A percentile compares a stretch with the other conserved stretches of the same genome.
Evolutionary conservation across 1,140 invertebrate genomes (phyloP).

Genomic region (Orius insidiosus): DNA sequence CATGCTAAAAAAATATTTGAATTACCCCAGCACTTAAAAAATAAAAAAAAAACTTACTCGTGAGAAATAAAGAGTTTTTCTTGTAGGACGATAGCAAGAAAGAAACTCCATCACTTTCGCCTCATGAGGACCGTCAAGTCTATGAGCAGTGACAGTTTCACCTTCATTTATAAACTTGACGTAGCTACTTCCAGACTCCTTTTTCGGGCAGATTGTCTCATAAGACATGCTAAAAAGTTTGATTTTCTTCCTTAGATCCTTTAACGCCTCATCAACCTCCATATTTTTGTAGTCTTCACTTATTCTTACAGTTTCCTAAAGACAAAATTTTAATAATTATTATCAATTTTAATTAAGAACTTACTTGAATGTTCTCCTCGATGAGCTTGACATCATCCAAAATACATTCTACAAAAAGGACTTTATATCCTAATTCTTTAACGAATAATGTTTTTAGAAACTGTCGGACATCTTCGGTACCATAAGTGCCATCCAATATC

Average conservation of each 20-base stretch:
- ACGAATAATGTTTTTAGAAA: conserved; percentile 58
- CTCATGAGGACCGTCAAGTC: conserved; percentile 48
- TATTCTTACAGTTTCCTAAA: conserved; percentile 71
- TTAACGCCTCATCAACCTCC: conserved; percentile 52
- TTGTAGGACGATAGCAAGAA: conserved; percentile 51
- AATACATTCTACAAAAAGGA: conserved; percentile 85
- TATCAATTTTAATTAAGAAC: not conserved
- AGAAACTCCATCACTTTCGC: conserved; percentile 59
- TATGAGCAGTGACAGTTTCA: conserved; percentile 31
- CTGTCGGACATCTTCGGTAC: conserved; percentile 27
- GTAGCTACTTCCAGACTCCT: conserved; percentile 29
- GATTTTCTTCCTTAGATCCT: conserved; percentile 68
- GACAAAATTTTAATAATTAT: conserved; percentile 2
- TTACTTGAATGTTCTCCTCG: conserved; percentile 63
- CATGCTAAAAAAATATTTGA: conserved; percentile 45
- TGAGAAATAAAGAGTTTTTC: conserved; percentile 56
- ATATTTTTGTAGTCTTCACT: conserved; percentile 75
- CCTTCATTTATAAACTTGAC: conserved; percentile 58
- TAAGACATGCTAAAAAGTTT: conserved; percentile 70
- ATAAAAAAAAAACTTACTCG: conserved; percentile 32
- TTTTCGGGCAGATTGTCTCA: conserved; percentile 48
- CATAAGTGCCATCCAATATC: too few relatives aligned
- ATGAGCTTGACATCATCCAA: conserved; percentile 69
- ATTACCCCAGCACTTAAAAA: not conserved
- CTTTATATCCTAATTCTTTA: conserved; percentile 56